Conservation (phyloP, 2,113 vertebrate species). For the Chlorodrepanis virens region DNA sequence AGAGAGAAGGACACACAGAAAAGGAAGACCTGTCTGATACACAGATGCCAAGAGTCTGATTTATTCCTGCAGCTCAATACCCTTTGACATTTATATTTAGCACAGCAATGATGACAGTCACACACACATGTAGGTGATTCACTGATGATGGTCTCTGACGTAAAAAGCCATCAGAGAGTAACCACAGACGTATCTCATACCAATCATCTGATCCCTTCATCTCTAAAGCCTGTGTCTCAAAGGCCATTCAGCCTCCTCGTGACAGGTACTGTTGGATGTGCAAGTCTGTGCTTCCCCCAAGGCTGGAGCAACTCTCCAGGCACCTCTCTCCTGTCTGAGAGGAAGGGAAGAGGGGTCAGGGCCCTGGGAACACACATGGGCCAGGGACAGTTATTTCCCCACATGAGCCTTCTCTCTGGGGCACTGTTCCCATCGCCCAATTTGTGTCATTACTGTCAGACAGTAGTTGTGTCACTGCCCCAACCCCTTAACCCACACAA, state of each 20-base stretch:
- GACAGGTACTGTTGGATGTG: rapidly evolving
- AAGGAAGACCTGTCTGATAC: neutral
- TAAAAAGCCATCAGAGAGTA: neutral
- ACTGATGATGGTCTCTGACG: neutral
- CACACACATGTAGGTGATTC: neutral
- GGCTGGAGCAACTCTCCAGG: neutral
- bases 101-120: neutral
- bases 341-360: neutral
- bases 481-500: neutral
- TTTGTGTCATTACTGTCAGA: neutral
- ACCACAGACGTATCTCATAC: neutral
- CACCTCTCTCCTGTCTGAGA: neutral
- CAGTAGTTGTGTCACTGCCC: neutral
- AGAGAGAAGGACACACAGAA: neutral
- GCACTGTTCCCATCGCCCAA: neutral
- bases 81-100: conserved; percentile 24
- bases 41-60: neutral
- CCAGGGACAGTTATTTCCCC: neutral
- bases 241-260: neutral
- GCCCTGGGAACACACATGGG: rapidly evolving
- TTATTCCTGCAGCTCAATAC: neutral
- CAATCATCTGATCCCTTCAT: neutral
- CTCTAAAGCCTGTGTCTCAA: neutral
- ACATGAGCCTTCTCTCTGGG: neutral
- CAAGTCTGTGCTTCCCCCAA: neutral